Percentiles rank a stretch among this genome's conserved stretches.
Conservation (phyloP, 2,888 invertebrate genomes). For the Mythimna lalbum region DNA sequence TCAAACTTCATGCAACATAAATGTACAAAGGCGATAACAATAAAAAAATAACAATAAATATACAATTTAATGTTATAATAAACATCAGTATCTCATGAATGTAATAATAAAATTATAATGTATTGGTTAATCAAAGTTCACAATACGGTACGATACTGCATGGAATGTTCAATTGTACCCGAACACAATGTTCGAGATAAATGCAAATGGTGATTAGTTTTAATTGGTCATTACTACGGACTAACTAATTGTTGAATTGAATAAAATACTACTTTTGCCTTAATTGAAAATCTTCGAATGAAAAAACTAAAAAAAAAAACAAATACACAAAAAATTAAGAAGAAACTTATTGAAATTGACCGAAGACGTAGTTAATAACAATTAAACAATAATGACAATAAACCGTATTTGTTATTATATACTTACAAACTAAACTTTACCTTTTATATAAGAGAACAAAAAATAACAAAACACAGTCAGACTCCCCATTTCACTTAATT, state of each 20-base stretch:
- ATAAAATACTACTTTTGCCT: background rate
- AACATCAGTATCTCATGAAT: conserved; percentile 1
- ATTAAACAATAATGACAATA: background rate
- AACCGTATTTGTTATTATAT: background rate
- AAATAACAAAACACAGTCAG: conserved; percentile 72
- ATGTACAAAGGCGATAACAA: no score
- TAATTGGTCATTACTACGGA: background rate
- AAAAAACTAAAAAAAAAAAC: background rate
- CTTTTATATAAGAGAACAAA: conserved; percentile 75
- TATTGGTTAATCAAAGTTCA: background rate
- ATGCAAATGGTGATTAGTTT: conserved; percentile 15
- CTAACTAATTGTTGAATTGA: background rate
- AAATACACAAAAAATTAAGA: background rate
- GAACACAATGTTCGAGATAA: conserved; percentile 21
- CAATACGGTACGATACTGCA: conserved; percentile 12
- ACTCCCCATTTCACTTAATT: conserved; percentile 71
- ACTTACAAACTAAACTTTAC: conserved; percentile 62
- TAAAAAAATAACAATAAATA: no score
- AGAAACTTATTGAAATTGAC: background rate
- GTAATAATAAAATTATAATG: conserved; percentile 1
- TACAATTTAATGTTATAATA: background rate
- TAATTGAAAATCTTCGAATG: background rate
- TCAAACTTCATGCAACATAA: no score
- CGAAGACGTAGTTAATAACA: background rate
- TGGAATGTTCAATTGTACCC: conserved; percentile 20